Base-by-base conservation (phyloP, 2,797 vertebrate species). In the Anisognathus igniventris region DNA sequence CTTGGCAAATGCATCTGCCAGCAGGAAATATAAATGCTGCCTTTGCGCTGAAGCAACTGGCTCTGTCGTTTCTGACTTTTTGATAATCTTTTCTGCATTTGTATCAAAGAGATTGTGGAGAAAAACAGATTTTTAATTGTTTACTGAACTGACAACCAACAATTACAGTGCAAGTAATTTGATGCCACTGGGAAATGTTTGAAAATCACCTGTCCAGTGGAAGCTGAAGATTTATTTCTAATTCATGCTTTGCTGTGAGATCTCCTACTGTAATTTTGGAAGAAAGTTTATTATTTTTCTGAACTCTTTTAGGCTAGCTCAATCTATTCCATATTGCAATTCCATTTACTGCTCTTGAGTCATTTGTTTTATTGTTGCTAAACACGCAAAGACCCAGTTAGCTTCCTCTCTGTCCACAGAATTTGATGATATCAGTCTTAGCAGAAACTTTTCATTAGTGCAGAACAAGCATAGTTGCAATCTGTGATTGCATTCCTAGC, bases 1-100 rank as follows among this genome's bases (percentile, higher is more conserved):
- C 96, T 97, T 97, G 97, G 97, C 95, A 98, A 98, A 97, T 97
- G 91, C 95, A 96, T 97, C 97, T 98, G 96, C 97, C 96, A 96
- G 96, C 96, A 98, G 97, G 96, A 98, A 98, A 97, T 97, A 96
- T 87, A 97, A 98, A 97, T 95, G 96, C 93, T 95, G 94, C 93
- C 81, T 97, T 97, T 97, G 90, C 93, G 91, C 79, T 80, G 85
- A 95, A 91, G 90, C 94, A 97, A 96, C 94, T 90, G 88, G 51
- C 74, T 96, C 85, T 97, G 81, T 96, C 4, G 30, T 96, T 97
- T 97, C 93, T 95, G 92, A 82, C 92, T 96, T 97, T 96, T 92
- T 92, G 78, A 92, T 97, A 96, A 95, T 96, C 86, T 96, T 24
- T 80, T 80, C 87, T 95, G 75, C 50, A 94, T 97, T 97, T 96